A percentile compares a stretch with the other conserved stretches of the same genome.
Evolutionary conservation across 2,797 vertebrate species (phyloP).

Genomic region (Cuculus canorus): DNA sequence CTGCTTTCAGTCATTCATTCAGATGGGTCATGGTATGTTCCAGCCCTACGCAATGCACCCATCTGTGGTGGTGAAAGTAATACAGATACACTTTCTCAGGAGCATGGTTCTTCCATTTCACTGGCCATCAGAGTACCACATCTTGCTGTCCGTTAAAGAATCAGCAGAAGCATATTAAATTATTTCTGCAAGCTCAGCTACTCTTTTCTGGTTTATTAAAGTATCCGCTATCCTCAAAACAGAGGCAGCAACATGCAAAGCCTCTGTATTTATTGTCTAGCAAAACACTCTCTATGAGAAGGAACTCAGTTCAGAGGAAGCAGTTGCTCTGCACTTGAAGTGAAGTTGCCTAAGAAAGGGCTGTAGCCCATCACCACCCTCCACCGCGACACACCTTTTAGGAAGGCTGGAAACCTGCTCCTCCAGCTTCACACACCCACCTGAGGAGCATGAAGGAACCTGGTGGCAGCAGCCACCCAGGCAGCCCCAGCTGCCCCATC

Average conservation of each 20-base stretch:
- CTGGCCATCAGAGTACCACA: neutral
- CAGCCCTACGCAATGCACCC: accelerated
- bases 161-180: neutral
- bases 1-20: neutral
- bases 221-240: neutral
- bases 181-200: neutral
- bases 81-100: neutral
- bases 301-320: neutral
- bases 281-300: neutral
- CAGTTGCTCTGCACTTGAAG: too few species aligned
- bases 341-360: neutral
- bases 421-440: neutral
- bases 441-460: neutral
- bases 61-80: neutral
- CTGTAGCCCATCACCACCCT: neutral
- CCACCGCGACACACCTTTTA: neutral
- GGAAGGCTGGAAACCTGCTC: neutral
- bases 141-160: neutral
- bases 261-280: neutral
- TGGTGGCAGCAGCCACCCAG: neutral
- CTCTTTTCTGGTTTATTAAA: neutral
- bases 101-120: neutral
- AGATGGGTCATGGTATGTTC: neutral
- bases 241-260: neutral
- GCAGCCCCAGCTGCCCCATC: neutral